Conservation (phyloP, 2,888 invertebrate species). For the Phaonia tiefii region DNA sequence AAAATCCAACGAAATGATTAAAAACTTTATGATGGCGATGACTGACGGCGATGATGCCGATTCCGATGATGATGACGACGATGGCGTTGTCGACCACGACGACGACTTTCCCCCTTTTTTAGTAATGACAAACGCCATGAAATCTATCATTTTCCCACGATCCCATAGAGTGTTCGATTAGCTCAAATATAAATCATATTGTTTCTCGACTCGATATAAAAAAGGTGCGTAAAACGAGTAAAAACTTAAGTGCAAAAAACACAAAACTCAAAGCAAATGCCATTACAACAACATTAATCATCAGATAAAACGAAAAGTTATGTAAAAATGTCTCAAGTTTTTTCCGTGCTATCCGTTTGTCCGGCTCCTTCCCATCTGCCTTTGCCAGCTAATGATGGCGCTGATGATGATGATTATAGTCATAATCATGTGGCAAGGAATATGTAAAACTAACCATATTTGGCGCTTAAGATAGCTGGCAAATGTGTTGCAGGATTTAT, state of each 20-base stretch:
- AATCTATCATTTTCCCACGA: constrained; percentile 80
- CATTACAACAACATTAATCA: constrained; percentile 34
- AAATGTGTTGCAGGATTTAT: constrained; percentile 52
- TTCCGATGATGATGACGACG: constrained; percentile 33
- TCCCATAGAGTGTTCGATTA: constrained; percentile 69
- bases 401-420: background rate
- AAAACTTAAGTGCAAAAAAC: constrained; percentile 24
- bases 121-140: constrained; percentile 71
- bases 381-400: no score
- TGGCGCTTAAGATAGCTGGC: constrained; percentile 30
- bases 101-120: constrained; percentile 60
- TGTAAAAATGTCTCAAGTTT: constrained; percentile 44
- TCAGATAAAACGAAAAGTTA: constrained; percentile 44
- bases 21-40: constrained; percentile 49
- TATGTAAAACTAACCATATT: constrained; percentile 52
- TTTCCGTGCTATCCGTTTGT: background rate
- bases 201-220: background rate
- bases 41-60: constrained; percentile 12
- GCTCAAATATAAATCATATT: constrained; percentile 64
- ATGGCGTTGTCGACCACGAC: constrained; percentile 29
- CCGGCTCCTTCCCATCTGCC: background rate
- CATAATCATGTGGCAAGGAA: constrained; percentile 4
- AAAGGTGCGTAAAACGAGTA: constrained; percentile 62
- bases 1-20: constrained; percentile 37
- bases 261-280: constrained; percentile 4